Conservation (phyloP, 2,113 vertebrate genomes). For the Rhegmatorhina hoffmannsi region DNA sequence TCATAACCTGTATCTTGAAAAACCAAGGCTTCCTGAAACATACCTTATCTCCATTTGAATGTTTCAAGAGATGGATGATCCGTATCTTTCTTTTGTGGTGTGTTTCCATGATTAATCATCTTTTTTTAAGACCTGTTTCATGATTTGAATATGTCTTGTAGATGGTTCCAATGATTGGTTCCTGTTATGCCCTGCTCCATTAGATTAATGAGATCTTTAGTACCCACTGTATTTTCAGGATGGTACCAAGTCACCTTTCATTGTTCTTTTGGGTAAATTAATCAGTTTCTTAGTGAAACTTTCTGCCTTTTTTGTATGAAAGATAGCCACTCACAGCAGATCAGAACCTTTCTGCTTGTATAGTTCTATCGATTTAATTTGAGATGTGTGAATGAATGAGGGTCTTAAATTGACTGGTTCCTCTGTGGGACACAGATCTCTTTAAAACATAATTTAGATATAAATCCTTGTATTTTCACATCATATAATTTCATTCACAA, state of each 20-base stretch:
- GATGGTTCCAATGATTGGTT: neutral
- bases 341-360: neutral
- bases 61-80: neutral
- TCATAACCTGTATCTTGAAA: neutral
- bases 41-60: neutral
- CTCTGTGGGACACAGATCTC: neutral
- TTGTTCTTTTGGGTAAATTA: conserved; percentile 20
- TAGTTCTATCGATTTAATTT: neutral
- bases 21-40: neutral
- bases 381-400: neutral
- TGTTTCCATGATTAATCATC: neutral
- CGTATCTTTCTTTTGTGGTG: neutral
- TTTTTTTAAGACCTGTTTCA: neutral
- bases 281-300: neutral
- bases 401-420: neutral
- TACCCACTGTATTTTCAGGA: neutral
- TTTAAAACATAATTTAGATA: neutral
- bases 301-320: neutral
- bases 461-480: neutral
- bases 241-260: neutral
- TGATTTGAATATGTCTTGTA: neutral
- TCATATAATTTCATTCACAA: neutral
- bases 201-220: conserved; percentile 11
- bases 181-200: neutral
- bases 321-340: neutral